A percentile compares a stretch with the other conserved stretches of the same genome.
Evolutionary conservation across 2,888 invertebrate genomes (phyloP).

Genomic region (Aproaerema taeniolella): DNA sequence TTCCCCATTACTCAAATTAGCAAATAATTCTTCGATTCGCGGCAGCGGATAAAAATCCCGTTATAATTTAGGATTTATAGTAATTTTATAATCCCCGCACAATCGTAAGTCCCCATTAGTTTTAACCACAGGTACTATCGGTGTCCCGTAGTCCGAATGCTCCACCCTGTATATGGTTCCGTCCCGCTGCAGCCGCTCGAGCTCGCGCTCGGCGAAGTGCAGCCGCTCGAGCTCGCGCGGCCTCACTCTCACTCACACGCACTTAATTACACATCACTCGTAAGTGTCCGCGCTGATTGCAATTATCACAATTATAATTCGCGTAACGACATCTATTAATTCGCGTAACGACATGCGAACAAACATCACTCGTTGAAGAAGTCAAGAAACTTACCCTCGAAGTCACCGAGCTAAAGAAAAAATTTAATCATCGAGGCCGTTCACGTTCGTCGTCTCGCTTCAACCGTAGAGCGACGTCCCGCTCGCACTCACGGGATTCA

Average conservation of each 20-base stretch:
- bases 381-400: too few relatives aligned
- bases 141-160: slow-evolving; percentile 24
- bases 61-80: slow-evolving; percentile 21
- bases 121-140: slow-evolving; percentile 27
- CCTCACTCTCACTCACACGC: background rate
- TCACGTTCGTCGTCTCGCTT: too few relatives aligned
- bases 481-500: too few relatives aligned
- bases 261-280: slow-evolving; percentile 5
- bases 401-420: too few relatives aligned
- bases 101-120: slow-evolving; percentile 18
- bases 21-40: slow-evolving; percentile 25
- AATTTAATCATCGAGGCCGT: too few relatives aligned
- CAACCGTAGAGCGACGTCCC: too few relatives aligned
- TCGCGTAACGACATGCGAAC: background rate
- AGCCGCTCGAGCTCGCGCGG: slow-evolving; percentile 13
- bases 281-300: slow-evolving; percentile 1
- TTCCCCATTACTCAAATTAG: slow-evolving; percentile 22
- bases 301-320: slow-evolving; percentile 6
- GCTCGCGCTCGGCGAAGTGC: slow-evolving; percentile 18
- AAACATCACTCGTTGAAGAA: too few relatives aligned
- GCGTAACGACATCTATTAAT: slow-evolving; percentile 2
- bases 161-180: slow-evolving; percentile 23
- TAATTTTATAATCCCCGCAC: slow-evolving; percentile 23
- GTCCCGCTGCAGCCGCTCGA: slow-evolving; percentile 18
- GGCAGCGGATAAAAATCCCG: slow-evolving; percentile 21